Conservation (phyloP, 2,113 vertebrate genomes). For the Amphiprion ocellaris region DNA sequence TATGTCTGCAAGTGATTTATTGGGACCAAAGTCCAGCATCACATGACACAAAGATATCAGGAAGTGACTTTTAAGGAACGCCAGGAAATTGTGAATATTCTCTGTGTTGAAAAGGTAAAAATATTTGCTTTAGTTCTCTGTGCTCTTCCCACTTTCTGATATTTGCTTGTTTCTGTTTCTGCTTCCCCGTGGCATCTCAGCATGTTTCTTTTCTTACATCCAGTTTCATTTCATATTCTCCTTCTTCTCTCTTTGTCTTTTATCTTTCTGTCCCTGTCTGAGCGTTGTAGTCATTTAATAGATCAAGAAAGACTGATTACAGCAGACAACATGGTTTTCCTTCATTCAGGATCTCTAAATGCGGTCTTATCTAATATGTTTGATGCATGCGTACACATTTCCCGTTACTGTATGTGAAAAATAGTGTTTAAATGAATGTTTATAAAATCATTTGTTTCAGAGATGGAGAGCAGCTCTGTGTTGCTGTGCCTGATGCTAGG, state of each 20-base stretch:
- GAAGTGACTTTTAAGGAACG: conserved; percentile 46
- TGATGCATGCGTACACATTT: neutral
- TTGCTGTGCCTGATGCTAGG: conserved; percentile 40
- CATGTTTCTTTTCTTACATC: neutral
- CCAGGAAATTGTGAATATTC: neutral
- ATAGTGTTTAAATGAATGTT: neutral
- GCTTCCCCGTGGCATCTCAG: neutral
- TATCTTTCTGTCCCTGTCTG: neutral
- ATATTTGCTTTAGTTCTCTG: neutral
- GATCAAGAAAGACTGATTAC: neutral
- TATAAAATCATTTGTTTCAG: conserved; percentile 54
- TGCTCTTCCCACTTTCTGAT: neutral
- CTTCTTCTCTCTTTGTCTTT: neutral
- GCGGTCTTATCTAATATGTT: neutral
- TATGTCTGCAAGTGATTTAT: conserved; percentile 28
- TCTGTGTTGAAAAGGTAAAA: conserved; percentile 52
- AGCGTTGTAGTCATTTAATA: neutral
- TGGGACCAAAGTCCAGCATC: conserved; percentile 69
- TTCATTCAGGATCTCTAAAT: too few species aligned
- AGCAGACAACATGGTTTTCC: too few species aligned
- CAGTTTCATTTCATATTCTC: neutral
- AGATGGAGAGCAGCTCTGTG: conserved; percentile 82
- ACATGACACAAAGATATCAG: conserved; percentile 47
- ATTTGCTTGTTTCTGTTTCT: neutral
- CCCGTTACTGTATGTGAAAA: conserved; percentile 2